These are phyloP conservation scores for Aspidiotus rigidus DNA, from an alignment of 2,888 invertebrate genomes.

Conservation along the genomic window DNA sequence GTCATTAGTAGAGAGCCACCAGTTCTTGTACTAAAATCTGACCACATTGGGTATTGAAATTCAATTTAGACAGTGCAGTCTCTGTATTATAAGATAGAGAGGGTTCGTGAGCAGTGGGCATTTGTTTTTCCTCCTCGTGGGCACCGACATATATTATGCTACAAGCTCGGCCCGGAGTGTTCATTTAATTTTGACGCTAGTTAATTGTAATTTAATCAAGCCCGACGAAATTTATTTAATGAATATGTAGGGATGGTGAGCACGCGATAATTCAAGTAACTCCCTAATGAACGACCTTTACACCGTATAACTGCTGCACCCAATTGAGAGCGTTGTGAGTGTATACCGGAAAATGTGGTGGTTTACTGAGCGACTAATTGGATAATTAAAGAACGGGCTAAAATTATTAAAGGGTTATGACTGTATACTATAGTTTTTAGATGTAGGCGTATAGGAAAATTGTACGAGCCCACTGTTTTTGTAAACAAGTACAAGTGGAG, in stretches of 20 bases:
- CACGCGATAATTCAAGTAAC: constrained; percentile 2
- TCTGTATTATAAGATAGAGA: too few relatives aligned
- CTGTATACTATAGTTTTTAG: too few relatives aligned
- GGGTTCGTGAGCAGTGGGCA: too few relatives aligned
- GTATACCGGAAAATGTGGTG: constrained; percentile 29
- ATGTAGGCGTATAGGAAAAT: neutral
- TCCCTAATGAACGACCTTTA: neutral
- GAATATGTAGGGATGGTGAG: neutral
- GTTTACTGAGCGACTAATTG: constrained; percentile 32
- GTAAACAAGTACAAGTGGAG: neutral
- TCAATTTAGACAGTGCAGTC: too few relatives aligned
- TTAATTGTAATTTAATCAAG: constrained; percentile 32
- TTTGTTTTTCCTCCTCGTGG: too few relatives aligned
- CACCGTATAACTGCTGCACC: too few relatives aligned
- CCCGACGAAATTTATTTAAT: constrained; percentile 8
- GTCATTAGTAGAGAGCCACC: too few relatives aligned
- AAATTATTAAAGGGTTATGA: neutral
- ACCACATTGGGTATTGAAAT: too few relatives aligned
- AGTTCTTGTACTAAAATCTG: too few relatives aligned
- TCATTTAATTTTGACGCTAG: constrained; percentile 16
- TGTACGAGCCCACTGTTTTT: neutral
- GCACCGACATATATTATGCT: too few relatives aligned
- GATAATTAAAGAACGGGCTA: constrained; percentile 20
- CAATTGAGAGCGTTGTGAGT: constrained; percentile 3
- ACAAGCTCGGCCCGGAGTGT: neutral